Percentiles rank a stretch among this genome's conserved stretches.
Evolutionary conservation across 2,888 invertebrate species (phyloP).

Genomic region (Gibbula magus): DNA sequence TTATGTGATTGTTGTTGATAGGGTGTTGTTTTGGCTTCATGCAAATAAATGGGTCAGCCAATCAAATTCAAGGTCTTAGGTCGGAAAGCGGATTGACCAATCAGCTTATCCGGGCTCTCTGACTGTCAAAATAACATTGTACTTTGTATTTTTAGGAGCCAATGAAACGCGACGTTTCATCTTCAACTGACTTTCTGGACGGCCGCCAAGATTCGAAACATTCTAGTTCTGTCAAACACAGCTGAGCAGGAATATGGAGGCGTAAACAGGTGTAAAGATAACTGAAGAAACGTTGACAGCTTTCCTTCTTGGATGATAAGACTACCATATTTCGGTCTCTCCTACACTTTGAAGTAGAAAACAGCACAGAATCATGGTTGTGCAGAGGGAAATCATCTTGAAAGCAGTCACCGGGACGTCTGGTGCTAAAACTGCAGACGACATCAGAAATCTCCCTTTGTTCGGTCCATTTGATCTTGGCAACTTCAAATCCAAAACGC

Average conservation of each 20-base stretch:
- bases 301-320: not conserved
- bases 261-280: not conserved
- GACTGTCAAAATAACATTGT: not conserved
- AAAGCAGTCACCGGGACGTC: not conserved
- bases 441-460: not conserved
- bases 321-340: not conserved
- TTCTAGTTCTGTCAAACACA: slow-evolving; percentile 17
- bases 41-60: not conserved
- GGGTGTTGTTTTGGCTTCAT: not conserved
- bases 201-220: slow-evolving; percentile 23
- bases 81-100: not conserved
- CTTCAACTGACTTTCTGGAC: slow-evolving; percentile 3
- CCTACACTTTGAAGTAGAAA: too few species aligned
- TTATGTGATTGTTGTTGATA: not conserved
- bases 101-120: not conserved
- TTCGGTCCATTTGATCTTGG: too few species aligned
- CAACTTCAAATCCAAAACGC: too few species aligned
- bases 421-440: not conserved
- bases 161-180: not conserved
- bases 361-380: not conserved
- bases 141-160: not conserved
- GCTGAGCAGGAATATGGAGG: not conserved
- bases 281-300: not conserved
- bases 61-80: not conserved
- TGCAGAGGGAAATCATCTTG: not conserved